Evolutionary conservation across 2,797 vertebrate species (phyloP), one percentile per base, ranked within the genome.

Genomic region (Acanthurus tractus): DNA sequence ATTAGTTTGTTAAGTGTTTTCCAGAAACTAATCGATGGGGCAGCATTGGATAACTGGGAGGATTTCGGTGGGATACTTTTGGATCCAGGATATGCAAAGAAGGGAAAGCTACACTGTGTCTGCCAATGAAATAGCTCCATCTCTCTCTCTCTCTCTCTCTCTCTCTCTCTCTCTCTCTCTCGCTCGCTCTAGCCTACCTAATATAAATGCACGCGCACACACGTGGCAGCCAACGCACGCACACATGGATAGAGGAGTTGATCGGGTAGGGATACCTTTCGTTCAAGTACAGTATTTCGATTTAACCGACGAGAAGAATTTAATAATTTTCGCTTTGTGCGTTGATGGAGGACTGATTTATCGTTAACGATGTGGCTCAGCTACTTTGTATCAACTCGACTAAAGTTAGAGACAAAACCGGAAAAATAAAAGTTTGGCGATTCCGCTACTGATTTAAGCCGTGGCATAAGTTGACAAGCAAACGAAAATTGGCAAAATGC

Each of bases 1-100:
- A 95, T 96, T 96, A 96, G 94, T 96, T 95, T 77, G 94, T 93
- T 91, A 93, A 92, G 93, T 93, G 91, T 92, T 96, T 92, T 92
- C 86, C 92, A 93, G 91, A 93, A 94, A 91, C 88, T 86, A 95
- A 96, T 95, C 95, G 93, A 95, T 94, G 95, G 87, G 81, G 75
- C 80, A 84, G 81, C 79, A 67, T 42, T 81, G 79, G 84, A 86
- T 85, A 88, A 66, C 57, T 81, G 80, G 73, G 61, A 80, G 82
- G 80, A 86, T 85, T 80, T 78, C 84, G 89, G 84, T 84, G 78
- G 80, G 86, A 83, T 87, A 86, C 74, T 83, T 88, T 89, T 74
- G 87, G 81, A 92, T 87, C 75, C 82, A 76, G 79, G 70, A 66
- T 79, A 80, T 56, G 78, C 78, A 71, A 75, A 80, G 57, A 73